Conservation (phyloP, 2,113 vertebrate genomes). For the Otis tarda region DNA sequence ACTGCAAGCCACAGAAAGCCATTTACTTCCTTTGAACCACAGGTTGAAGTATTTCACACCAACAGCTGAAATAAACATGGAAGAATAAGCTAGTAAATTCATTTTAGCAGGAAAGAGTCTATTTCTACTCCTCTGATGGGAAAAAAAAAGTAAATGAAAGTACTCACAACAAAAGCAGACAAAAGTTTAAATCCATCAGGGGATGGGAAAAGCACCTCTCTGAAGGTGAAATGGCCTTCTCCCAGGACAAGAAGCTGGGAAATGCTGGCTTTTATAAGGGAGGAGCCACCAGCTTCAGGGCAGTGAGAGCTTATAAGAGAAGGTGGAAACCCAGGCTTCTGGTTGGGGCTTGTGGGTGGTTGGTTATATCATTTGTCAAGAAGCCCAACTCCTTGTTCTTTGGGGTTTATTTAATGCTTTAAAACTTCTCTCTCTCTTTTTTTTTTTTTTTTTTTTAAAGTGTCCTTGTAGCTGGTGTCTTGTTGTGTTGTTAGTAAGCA, state of each 20-base stretch:
- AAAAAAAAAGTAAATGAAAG: not conserved
- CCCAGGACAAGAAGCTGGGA: not conserved
- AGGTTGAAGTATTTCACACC: not conserved
- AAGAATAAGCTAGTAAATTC: not conserved
- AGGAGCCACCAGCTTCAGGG: not conserved
- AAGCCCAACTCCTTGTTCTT: not conserved
- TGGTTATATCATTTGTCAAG: not conserved
- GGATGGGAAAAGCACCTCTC: not conserved
- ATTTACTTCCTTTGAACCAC: not conserved
- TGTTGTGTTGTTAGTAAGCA: not conserved
- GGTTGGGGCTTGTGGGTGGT: not conserved
- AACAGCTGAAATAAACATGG: not conserved
- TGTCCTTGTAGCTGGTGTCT: not conserved
- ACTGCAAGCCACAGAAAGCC: not conserved
- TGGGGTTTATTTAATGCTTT: not conserved
- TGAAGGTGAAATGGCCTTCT: not conserved
- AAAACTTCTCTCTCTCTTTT: not conserved
- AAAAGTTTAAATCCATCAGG: not conserved
- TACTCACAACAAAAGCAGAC: not conserved
- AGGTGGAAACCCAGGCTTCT: not conserved
- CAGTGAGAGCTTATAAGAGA: not conserved
- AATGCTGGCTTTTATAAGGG: not conserved
- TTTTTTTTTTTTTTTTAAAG: too few species aligned
- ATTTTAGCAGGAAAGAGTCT: not conserved
- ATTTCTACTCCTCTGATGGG: not conserved